Percentiles rank a stretch among this genome's conserved stretches.
phyloP scores from a whole-genome alignment of 2,888 invertebrate genomes.

The Pristionchus mayeri region DNA sequence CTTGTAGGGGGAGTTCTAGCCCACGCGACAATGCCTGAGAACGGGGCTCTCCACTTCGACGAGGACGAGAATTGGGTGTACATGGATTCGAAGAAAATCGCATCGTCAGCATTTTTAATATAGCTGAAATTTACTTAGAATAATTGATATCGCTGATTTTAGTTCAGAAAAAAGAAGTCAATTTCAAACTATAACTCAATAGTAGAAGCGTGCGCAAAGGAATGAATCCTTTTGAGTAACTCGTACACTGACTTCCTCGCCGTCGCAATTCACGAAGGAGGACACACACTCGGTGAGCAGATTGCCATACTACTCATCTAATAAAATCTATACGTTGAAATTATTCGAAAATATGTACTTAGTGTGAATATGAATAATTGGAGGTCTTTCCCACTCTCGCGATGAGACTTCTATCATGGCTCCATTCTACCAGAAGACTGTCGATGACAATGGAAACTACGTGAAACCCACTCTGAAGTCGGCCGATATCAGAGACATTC shows the following conservation, averaged over 20 bases:
- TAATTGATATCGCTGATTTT: too few relatives aligned
- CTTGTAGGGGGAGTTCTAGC: constrained; percentile 73
- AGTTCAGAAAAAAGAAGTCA: too few relatives aligned
- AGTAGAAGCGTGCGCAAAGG: too few relatives aligned
- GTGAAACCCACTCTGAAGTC: constrained; percentile 68
- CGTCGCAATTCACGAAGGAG: constrained; percentile 75
- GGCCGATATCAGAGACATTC: constrained; percentile 71
- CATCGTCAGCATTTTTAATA: constrained; percentile 49
- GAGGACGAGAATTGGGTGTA: constrained; percentile 75
- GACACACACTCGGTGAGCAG: constrained; percentile 62
- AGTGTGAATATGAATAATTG: background rate
- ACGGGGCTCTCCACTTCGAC: constrained; percentile 75
- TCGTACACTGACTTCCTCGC: constrained; percentile 69
- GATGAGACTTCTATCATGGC: constrained; percentile 75
- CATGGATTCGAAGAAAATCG: constrained; percentile 70
- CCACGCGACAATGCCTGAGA: constrained; percentile 75
- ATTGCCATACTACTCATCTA: background rate
- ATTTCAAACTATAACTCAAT: too few relatives aligned
- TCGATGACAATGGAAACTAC: constrained; percentile 66
- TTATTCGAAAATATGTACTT: too few relatives aligned
- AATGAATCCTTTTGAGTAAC: constrained; percentile 50
- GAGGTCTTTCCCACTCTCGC: constrained; percentile 66
- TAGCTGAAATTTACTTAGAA: background rate
- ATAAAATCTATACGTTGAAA: too few relatives aligned
- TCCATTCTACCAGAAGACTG: constrained; percentile 69